Conservation (phyloP, 2,888 invertebrate genomes). For the Epinotia brunnichana region DNA sequence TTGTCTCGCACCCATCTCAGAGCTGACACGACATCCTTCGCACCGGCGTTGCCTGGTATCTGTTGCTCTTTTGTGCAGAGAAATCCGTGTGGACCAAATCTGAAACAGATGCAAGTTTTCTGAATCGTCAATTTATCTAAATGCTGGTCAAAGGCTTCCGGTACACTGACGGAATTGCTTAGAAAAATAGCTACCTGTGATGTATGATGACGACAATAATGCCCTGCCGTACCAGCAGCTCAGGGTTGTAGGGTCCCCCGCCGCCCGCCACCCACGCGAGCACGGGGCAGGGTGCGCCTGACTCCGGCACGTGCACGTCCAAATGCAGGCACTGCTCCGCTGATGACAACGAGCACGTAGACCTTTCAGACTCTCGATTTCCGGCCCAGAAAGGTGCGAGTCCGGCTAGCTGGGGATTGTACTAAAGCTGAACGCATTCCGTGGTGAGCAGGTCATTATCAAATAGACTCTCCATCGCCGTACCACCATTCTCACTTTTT, state of each 20-base stretch:
- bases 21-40: slow-evolving; percentile 71
- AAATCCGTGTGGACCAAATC: slow-evolving; percentile 70
- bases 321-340: slow-evolving; percentile 86
- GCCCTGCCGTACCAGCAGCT: slow-evolving; percentile 62
- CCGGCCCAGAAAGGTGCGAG: slow-evolving; percentile 70
- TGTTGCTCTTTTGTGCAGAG: slow-evolving; percentile 65
- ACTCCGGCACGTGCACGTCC: slow-evolving; percentile 85
- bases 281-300: slow-evolving; percentile 62
- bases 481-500: too few species aligned
- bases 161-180: neutral
- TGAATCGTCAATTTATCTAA: neutral
- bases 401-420: slow-evolving; percentile 62
- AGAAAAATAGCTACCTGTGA: slow-evolving; percentile 64
- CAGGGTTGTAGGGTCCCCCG: slow-evolving; percentile 61
- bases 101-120: slow-evolving; percentile 48
- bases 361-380: slow-evolving; percentile 58
- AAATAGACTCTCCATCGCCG: too few species aligned
- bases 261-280: slow-evolving; percentile 71
- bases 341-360: slow-evolving; percentile 59
- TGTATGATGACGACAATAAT: slow-evolving; percentile 67
- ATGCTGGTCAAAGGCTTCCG: too few species aligned
- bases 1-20: slow-evolving; percentile 76
- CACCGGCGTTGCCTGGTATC: slow-evolving; percentile 73
- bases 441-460: too few species aligned
- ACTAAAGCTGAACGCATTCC: too few species aligned